Conservation (phyloP, 2,888 invertebrate genomes). For the Minunthozetes semirufus region DNA sequence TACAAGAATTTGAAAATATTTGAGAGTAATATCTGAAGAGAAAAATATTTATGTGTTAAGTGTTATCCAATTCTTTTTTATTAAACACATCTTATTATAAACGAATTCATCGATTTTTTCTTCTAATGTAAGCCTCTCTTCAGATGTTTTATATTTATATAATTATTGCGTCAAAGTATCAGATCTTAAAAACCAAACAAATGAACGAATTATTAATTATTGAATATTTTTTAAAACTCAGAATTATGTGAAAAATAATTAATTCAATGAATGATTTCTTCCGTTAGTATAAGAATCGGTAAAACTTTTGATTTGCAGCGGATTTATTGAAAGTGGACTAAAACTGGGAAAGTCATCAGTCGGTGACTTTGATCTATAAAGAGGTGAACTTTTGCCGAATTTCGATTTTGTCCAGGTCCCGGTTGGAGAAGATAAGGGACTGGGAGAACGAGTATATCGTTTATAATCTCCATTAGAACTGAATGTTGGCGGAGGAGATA, state of each 20-base stretch:
- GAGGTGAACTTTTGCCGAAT: neutral
- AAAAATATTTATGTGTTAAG: too few species aligned
- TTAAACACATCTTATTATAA: too few species aligned
- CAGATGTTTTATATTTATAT: too few species aligned
- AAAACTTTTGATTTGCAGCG: slow-evolving; percentile 40
- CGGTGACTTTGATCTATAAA: slow-evolving; percentile 9
- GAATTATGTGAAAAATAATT: neutral
- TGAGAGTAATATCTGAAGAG: too few species aligned
- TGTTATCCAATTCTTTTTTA: too few species aligned
- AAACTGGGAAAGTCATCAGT: slow-evolving; percentile 35
- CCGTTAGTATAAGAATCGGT: slow-evolving; percentile 31
- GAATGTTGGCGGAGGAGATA: neutral
- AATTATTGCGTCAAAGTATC: too few species aligned
- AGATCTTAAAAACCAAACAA: too few species aligned
- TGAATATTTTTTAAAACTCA: neutral
- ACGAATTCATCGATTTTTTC: too few species aligned
- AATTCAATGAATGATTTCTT: slow-evolving; percentile 3
- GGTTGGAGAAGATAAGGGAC: slow-evolving; percentile 2
- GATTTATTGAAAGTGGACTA: slow-evolving; percentile 40
- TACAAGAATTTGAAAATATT: too few species aligned
- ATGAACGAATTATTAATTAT: neutral
- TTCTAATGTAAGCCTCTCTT: too few species aligned
- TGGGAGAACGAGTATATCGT: neutral
- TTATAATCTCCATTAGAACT: slow-evolving; percentile 7
- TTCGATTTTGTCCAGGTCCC: slow-evolving; percentile 16